phyloP scores from a whole-genome alignment of 2,113 vertebrate genomes.

The Pomatostomus ruficeps region DNA sequence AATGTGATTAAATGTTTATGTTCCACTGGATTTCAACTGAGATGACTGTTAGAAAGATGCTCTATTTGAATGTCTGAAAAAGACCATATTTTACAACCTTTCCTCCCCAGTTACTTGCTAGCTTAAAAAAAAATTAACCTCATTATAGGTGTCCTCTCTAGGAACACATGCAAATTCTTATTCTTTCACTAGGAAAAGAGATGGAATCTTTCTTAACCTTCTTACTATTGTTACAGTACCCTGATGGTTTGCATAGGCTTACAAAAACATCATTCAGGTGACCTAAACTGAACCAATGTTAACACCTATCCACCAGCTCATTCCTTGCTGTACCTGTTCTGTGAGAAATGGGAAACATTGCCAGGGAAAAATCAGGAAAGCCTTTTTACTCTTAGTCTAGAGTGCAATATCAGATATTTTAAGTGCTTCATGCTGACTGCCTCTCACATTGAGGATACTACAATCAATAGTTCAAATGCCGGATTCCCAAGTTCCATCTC shows the following conservation, averaged over 20 bases:
- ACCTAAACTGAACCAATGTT: neutral
- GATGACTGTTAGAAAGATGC: neutral
- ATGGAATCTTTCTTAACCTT: neutral
- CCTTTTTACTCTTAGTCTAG: neutral
- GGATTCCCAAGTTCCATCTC: neutral
- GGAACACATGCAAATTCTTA: neutral
- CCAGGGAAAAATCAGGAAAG: neutral
- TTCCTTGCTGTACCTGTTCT: neutral
- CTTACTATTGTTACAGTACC: neutral
- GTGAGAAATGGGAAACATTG: neutral
- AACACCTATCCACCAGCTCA: neutral
- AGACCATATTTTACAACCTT: rapidly evolving
- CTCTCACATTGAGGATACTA: neutral
- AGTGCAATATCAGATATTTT: neutral
- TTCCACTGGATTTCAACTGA: neutral
- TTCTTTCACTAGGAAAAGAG: neutral
- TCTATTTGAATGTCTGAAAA: neutral
- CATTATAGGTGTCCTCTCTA: neutral
- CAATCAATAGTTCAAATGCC: neutral
- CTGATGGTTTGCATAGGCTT: neutral
- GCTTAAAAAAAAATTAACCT: neutral
- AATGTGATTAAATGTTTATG: neutral
- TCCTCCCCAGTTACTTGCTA: neutral
- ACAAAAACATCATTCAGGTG: neutral
- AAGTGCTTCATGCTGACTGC: neutral